Base-by-base conservation (phyloP, 2,888 invertebrate species). In the Euzetes globulus region DNA sequence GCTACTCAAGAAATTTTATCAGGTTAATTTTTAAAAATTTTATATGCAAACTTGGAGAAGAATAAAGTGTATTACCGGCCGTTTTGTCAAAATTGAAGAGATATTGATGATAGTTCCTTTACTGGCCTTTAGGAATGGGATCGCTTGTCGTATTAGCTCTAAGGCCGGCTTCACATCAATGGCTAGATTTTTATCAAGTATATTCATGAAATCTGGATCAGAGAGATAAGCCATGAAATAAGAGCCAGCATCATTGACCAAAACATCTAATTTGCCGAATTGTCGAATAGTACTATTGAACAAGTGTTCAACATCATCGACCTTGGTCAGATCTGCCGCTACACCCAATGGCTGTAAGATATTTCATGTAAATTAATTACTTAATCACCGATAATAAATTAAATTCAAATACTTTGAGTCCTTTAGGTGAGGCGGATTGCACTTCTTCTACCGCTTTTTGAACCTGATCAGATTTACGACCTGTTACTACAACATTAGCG, bases 161-260 rank as follows among this genome's bases (percentile, higher is more conserved):
- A 75, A 11, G 22, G 33, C 55, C 2, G 72, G 11, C 29, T 68
- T 41, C 15, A 75, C 22, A 47, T 74, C 68, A 7, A 75, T 22
- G 5, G 22, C 25, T 0, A 33, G 68, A 15, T 70, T 25, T 17
- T 25, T 11, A 15, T 73, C 72, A 37, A 55, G 73, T 9, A 7
- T 75, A 5, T 33, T 9, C 19, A 71, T 47, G 27, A 72, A 50
- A n/a, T 55, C 19, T 17, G 75, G 71, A 63, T 75, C 75, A 1
- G n/a, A 11, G 9, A 72, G 41, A 0, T 60, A 47, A 15, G 37
- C 29, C 6, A 58, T 13, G 15, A 25, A 7, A 45, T 29, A 50
- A 33, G 37, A 29, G 1, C 75, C 75, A 22, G 75, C 75, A 72
- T 75, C 73, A 25, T 75, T 75, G 17, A 75, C 73, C 75, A 75